A percentile compares a stretch with the other conserved stretches of the same genome.
phyloP scores from a whole-genome alignment of 2,888 invertebrate species.

The Coelopa pilipes region DNA sequence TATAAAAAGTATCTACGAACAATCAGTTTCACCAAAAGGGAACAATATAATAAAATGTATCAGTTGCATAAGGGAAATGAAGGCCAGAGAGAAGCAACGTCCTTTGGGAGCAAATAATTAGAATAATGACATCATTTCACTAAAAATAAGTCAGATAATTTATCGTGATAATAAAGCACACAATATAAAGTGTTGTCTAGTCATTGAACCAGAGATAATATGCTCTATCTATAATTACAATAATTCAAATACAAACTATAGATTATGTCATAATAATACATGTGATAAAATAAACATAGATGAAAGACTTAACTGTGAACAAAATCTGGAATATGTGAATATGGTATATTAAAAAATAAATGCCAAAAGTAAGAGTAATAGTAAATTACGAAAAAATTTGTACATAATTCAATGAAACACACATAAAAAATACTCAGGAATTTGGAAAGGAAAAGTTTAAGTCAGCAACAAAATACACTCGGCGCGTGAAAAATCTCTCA shows the following conservation, averaged over 20 bases:
- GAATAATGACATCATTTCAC: neutral
- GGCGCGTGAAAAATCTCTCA: slow-evolving; percentile 38
- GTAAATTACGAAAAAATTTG: neutral
- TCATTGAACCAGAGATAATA: no score
- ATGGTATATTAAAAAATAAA: neutral
- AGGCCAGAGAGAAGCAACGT: no score
- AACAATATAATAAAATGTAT: neutral
- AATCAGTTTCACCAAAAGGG: no score
- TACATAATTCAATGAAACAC: neutral
- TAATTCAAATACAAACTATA: no score
- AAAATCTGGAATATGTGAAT: neutral
- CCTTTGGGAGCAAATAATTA: neutral
- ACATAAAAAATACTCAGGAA: neutral
- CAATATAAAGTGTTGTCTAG: no score
- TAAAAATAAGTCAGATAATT: no score
- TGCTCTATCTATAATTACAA: no score
- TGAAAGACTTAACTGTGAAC: neutral
- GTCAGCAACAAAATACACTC: slow-evolving; percentile 41
- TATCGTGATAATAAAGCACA: no score
- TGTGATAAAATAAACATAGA: neutral
- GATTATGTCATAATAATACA: neutral
- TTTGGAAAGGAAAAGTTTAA: slow-evolving; percentile 16
- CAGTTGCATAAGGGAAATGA: neutral
- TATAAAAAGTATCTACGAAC: no score
- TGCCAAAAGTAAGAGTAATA: neutral